Percentiles rank a stretch among this genome's conserved stretches.
phyloP scores from a whole-genome alignment of 2,888 invertebrate genomes.

The Dasypogon diadema region DNA sequence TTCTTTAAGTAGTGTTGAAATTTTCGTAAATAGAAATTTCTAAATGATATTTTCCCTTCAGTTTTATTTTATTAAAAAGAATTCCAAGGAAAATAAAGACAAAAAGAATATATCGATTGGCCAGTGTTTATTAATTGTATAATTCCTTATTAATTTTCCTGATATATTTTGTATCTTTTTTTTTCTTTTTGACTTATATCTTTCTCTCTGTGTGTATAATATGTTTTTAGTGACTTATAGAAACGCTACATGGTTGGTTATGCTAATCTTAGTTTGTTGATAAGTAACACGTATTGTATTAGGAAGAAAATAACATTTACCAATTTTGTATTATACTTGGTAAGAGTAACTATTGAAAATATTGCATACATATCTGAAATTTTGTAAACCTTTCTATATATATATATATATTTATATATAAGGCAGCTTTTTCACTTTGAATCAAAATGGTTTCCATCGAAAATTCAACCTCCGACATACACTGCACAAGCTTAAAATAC shows the following conservation, averaged over 20 bases:
- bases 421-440: not conserved
- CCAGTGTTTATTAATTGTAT: not conserved
- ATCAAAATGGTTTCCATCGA: not conserved
- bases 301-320: not conserved
- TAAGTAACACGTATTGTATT: not conserved
- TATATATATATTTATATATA: not conserved
- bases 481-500: not conserved
- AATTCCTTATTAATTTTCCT: not conserved
- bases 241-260: not conserved
- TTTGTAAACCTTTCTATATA: no score
- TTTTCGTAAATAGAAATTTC: not conserved
- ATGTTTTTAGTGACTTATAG: not conserved
- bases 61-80: no score
- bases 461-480: not conserved
- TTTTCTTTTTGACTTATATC: not conserved
- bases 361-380: conserved; percentile 13
- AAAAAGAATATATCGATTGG: not conserved
- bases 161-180: not conserved
- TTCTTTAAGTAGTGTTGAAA: not conserved
- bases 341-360: not conserved
- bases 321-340: conserved; percentile 4
- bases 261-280: not conserved
- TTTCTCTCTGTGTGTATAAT: not conserved
- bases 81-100: not conserved
- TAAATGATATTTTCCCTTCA: not conserved